These are phyloP conservation scores for Amphipyra tragopoginis DNA, from an alignment of 2,888 invertebrate species.

Conservation along the genomic window DNA sequence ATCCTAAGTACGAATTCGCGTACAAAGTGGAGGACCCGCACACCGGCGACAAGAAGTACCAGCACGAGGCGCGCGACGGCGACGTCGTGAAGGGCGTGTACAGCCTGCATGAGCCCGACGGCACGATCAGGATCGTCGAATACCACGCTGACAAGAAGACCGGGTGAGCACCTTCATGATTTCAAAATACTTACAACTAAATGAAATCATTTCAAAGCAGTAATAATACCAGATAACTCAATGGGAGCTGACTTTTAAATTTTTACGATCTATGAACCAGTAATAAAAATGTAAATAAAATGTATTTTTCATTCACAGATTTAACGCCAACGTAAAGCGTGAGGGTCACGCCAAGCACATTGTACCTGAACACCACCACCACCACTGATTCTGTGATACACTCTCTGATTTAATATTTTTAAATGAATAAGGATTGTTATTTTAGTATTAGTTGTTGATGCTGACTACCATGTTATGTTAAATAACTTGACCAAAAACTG, in stretches of 20 bases:
- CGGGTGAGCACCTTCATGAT: constrained; percentile 25
- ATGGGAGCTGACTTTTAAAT: no score
- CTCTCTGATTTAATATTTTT: constrained; percentile 1
- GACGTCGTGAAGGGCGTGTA: constrained; percentile 90
- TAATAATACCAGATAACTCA: no score
- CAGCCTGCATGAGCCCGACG: constrained; percentile 79
- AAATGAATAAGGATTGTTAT: constrained; percentile 15
- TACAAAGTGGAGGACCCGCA: constrained; percentile 87
- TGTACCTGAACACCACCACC: no score
- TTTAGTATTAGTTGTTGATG: constrained; percentile 12
- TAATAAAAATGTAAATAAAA: no score
- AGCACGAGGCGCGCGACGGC: constrained; percentile 87
- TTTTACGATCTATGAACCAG: no score
- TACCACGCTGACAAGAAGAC: constrained; percentile 55
- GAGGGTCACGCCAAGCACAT: constrained; percentile 54
- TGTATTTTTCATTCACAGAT: constrained; percentile 7
- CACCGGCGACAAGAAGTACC: constrained; percentile 88
- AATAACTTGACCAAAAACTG: constrained; percentile 3
- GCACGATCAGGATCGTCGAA: constrained; percentile 71
- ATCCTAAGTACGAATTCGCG: constrained; percentile 86
- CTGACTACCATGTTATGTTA: constrained; percentile 5
- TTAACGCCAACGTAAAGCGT: constrained; percentile 49
- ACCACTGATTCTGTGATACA: constrained; percentile 11
- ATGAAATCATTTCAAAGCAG: no score
- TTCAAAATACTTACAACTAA: no score